phyloP scores from a whole-genome alignment of 2,113 vertebrate species.

The Sander vitreus region DNA sequence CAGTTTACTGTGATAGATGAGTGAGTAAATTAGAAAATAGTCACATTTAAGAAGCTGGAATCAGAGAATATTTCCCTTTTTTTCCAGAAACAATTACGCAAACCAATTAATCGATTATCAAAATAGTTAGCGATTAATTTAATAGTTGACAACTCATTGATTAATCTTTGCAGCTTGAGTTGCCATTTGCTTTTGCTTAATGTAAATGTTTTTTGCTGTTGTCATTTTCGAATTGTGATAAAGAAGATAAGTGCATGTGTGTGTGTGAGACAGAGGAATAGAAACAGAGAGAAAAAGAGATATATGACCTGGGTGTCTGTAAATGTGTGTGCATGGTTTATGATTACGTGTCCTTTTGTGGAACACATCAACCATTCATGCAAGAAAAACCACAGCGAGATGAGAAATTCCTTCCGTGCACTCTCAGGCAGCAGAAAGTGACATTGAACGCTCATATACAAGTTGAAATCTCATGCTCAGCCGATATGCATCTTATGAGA shows the following conservation, averaged over 20 bases:
- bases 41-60: too few species aligned
- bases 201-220: constrained; percentile 33
- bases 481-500: constrained; percentile 69
- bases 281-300: neutral
- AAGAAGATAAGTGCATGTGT: constrained; percentile 17
- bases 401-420: constrained; percentile 59
- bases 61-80: too few species aligned
- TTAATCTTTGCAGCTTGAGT: neutral
- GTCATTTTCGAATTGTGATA: constrained; percentile 36
- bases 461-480: constrained; percentile 66
- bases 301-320: constrained; percentile 41
- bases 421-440: constrained; percentile 61
- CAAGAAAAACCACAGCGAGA: constrained; percentile 54
- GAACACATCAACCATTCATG: constrained; percentile 71
- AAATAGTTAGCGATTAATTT: too few species aligned
- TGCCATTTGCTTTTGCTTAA: constrained; percentile 35
- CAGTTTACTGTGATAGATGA: too few species aligned
- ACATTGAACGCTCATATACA: constrained; percentile 62
- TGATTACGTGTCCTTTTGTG: constrained; percentile 70
- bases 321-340: constrained; percentile 44
- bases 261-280: neutral
- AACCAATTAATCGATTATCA: too few species aligned
- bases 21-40: too few species aligned
- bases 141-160: too few species aligned
- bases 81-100: too few species aligned